These are phyloP conservation scores for Anas flavirostris DNA, from an alignment of 2,797 vertebrate genomes.

Conservation along the genomic window DNA sequence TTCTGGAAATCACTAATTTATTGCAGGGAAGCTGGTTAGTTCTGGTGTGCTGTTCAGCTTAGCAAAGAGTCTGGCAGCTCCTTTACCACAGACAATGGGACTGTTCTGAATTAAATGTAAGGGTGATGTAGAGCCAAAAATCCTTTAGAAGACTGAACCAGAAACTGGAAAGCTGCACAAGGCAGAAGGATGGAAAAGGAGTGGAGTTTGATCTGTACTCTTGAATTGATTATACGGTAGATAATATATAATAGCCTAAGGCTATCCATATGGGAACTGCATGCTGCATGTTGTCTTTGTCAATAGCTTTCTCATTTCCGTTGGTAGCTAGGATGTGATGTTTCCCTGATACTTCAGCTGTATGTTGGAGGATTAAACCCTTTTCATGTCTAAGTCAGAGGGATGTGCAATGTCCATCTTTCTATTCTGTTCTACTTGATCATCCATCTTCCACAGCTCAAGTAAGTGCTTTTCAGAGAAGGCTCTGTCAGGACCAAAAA, in stretches of 20 bases:
- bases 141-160: not conserved
- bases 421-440: not conserved
- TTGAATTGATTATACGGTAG: not conserved
- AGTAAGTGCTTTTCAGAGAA: not conserved
- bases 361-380: not conserved
- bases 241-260: not conserved
- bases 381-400: not conserved
- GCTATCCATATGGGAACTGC: not conserved
- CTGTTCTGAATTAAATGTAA: not conserved
- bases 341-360: not conserved
- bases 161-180: not conserved
- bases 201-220: not conserved
- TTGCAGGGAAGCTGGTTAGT: not conserved
- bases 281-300: not conserved
- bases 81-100: not conserved
- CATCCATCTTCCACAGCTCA: not conserved
- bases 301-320: not conserved
- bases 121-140: not conserved
- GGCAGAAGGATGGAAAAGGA: not conserved
- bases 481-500: not conserved
- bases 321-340: not conserved
- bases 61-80: not conserved
- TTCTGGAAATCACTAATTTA: not conserved
- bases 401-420: accelerated
- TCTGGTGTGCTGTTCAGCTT: not conserved